Base-by-base conservation (phyloP, 2,888 invertebrate species). In the Eupithecia pulchellata region DNA sequence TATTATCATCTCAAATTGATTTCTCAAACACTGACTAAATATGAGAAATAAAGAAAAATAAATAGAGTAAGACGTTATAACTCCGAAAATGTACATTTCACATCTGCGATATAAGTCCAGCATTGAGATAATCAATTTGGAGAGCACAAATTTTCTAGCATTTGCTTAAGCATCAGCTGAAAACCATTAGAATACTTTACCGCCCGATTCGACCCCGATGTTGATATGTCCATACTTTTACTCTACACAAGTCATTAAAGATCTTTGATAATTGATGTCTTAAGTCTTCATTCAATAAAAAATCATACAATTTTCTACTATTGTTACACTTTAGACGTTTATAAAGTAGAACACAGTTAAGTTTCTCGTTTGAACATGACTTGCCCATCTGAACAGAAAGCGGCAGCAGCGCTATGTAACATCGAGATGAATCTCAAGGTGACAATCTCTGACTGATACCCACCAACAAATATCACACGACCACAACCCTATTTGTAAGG, bases 1-100 rank as follows among this genome's bases (percentile, higher is more conserved):
- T 79, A 75, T 72, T 72, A 77, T 52, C 11, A 32, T 75, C 77
- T 78, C 85, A 78, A 80, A 80, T 80, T 82, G 77, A 77, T 79
- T 77, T 79, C 80, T 81, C 81, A 81, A 81, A 66, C 4, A 42
- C 30, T 25, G 66, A 69, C 72, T 69, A 69, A 73, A 72, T 8
- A 52, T 61, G 14, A 60, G 39, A 58, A 58, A 73, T 55, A 42
- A 14, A 60, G 55, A 68, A 69, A 66, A 64, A 61, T 36, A 70
- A 27, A 47, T 60, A 47, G 25, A 60, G 13, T 4, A 60, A 61
- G 60, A 57, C 27, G 29, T 20, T 25, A 61, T 20, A 34, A 32
- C 61, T 61, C 61, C 61, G 61, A 36, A 60, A 60, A 34, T 11
- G 25, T 57, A 57, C 61, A 27, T 36, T 52, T 55, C 34, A 60